Percentiles rank a stretch among this genome's conserved stretches.
These are phyloP conservation scores for Hucho hucho DNA, from an alignment of 2,113 vertebrate species.

Conservation along the genomic window DNA sequence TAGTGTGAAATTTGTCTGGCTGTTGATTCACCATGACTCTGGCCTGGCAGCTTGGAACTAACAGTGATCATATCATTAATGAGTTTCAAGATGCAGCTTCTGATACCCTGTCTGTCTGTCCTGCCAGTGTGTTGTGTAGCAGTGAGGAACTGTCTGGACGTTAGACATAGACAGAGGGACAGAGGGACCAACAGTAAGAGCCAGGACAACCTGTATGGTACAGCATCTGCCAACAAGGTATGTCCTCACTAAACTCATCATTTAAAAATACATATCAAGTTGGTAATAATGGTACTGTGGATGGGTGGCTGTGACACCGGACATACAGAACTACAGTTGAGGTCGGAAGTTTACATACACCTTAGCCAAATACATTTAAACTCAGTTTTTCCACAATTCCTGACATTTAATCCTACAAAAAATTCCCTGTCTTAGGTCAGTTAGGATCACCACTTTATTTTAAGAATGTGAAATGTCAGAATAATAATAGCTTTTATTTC, in stretches of 20 bases:
- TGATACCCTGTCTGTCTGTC: constrained; percentile 15
- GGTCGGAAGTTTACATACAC: no score
- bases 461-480: no score
- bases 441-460: no score
- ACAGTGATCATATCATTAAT: constrained; percentile 53
- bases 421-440: no score
- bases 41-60: constrained; percentile 47
- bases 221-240: constrained; percentile 80
- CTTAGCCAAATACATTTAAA: no score
- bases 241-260: constrained; percentile 9
- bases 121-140: constrained; percentile 92
- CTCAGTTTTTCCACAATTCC: no score
- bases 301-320: neutral
- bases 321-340: neutral
- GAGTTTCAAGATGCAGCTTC: constrained; percentile 50
- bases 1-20: constrained; percentile 62
- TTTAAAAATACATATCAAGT: neutral
- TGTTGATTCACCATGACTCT: constrained; percentile 40
- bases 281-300: no score
- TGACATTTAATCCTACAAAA: no score
- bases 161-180: constrained; percentile 88
- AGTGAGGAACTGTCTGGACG: constrained; percentile 93
- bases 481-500: no score
- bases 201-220: constrained; percentile 80
- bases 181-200: constrained; percentile 79